Evolutionary conservation across 92 coral and sea anemone species (phyloP), one percentile per base, ranked within the genome.

Genomic region (Desmophyllum pertusum): DNA sequence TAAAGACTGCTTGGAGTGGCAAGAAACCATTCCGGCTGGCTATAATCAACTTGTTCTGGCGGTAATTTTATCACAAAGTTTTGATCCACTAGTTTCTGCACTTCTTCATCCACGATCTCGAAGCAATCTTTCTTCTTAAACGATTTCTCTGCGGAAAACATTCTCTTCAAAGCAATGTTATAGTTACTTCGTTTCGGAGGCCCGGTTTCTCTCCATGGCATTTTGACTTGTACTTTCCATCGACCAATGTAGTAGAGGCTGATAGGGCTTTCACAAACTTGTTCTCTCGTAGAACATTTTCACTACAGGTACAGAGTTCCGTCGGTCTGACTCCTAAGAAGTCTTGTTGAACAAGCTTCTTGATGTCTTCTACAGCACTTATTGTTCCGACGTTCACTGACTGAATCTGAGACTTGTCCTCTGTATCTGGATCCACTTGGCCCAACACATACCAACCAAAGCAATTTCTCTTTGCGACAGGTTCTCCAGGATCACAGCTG

Each of bases 401-500:
- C 81, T 83, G 77, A 17, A 89, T 79, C 31, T 36, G 68, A n/a
- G 87, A 55, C 39, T 41, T 75, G 68, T 18, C 46, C 40, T 35
- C n/a, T 39, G 70, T 23, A 15, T 52, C 66, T 72, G 88, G 21
- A 25, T 61, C 82, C 9, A 78, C 51, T 30, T 77, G 79, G 18
- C 94, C 89, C 53, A 88, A 27, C 42, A 83, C 84, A 45, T 91
- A 88, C 94, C 91, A 91, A 3, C 90, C 89, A 15, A 86, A 79
- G 39, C 89, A 86, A 21, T 79, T 86, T 42, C 73, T 50, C 42
- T 87, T 88, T 42, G 87, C 89, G 46, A 86, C 71, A 14, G 88
- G 92, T 50, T 89, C 89, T 74, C 89, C 89, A 33, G 85, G 50
- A 5, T 85, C 66, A 2, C 92, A 87, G 19, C 43, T 46, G 10